Percentiles rank a stretch among this genome's conserved stretches.
Evolutionary conservation across 2,888 invertebrate species (phyloP).

Genomic region (Colletes collaris): DNA sequence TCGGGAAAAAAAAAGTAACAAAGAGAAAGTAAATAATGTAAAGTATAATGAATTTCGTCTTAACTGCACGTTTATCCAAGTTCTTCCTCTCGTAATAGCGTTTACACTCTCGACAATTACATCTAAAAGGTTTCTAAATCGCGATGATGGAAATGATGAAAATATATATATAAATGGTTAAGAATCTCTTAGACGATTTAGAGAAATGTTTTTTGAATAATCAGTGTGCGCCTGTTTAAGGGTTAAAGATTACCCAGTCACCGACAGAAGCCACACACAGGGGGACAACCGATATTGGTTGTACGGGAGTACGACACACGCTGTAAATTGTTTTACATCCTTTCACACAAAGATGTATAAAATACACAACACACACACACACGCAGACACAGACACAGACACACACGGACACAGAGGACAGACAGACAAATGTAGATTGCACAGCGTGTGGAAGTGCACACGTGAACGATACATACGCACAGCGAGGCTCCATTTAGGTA

Average conservation of each 20-base stretch:
- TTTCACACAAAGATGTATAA: not conserved
- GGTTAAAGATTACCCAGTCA: slow-evolving; percentile 52
- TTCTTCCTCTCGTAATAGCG: slow-evolving; percentile 54
- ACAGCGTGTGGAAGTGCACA: slow-evolving; percentile 51
- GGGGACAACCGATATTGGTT: slow-evolving; percentile 7
- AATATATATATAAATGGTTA: slow-evolving; percentile 5
- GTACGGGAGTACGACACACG: slow-evolving; percentile 37
- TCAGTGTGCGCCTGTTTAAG: slow-evolving; percentile 51
- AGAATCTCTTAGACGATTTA: slow-evolving; percentile 18
- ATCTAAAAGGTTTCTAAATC: slow-evolving; percentile 32
- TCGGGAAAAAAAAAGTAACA: not conserved
- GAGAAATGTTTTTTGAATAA: not conserved
- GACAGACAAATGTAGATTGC: slow-evolving; percentile 21
- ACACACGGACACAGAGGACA: not conserved
- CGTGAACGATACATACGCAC: slow-evolving; percentile 53
- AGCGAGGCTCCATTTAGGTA: slow-evolving; percentile 46
- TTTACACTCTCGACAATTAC: slow-evolving; percentile 37
- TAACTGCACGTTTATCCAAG: slow-evolving; percentile 56
- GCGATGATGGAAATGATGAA: not conserved
- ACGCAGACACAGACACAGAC: not conserved
- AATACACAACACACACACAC: not conserved
- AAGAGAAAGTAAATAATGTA: not conserved
- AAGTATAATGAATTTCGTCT: slow-evolving; percentile 17
- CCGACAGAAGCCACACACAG: slow-evolving; percentile 15
- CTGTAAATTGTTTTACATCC: slow-evolving; percentile 21